These are phyloP conservation scores for Dallia pectoralis DNA, from an alignment of 2,797 vertebrate species.

Conservation along the genomic window DNA sequence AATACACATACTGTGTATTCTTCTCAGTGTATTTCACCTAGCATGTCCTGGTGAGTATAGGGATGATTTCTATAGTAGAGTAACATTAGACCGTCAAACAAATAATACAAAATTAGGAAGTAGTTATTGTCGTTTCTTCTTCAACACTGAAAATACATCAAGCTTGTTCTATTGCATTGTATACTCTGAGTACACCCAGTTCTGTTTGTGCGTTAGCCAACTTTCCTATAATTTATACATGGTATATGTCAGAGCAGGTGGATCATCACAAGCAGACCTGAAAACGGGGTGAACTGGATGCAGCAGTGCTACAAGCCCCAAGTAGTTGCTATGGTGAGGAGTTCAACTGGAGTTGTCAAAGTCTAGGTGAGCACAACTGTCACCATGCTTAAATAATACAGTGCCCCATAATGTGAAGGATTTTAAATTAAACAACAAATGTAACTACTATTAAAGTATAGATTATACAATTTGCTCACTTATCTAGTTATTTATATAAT, in stretches of 20 bases:
- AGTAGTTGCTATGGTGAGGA: not conserved
- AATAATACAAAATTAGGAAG: not conserved
- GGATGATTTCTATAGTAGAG: not conserved
- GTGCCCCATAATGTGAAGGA: not conserved
- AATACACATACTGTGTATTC: not conserved
- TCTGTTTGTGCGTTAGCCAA: not conserved
- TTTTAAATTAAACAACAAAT: not conserved
- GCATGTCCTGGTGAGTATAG: not conserved
- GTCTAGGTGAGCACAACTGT: constrained; percentile 4
- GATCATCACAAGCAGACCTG: not conserved
- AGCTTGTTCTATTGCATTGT: not conserved
- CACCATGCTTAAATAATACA: not conserved
- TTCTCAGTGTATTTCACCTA: not conserved
- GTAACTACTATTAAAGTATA: too few relatives aligned
- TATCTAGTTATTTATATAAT: too few relatives aligned
- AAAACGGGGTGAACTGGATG: not conserved
- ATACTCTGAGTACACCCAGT: not conserved
- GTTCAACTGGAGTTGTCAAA: not conserved
- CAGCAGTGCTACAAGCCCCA: not conserved
- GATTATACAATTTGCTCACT: too few relatives aligned
- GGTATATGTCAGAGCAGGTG: not conserved
- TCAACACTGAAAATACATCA: not conserved
- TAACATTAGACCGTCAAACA: not conserved
- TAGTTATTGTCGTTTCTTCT: too few relatives aligned
- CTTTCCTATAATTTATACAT: not conserved